These are phyloP conservation scores for Campoletis raptor DNA, from an alignment of 2,888 invertebrate species.

Conservation along the genomic window DNA sequence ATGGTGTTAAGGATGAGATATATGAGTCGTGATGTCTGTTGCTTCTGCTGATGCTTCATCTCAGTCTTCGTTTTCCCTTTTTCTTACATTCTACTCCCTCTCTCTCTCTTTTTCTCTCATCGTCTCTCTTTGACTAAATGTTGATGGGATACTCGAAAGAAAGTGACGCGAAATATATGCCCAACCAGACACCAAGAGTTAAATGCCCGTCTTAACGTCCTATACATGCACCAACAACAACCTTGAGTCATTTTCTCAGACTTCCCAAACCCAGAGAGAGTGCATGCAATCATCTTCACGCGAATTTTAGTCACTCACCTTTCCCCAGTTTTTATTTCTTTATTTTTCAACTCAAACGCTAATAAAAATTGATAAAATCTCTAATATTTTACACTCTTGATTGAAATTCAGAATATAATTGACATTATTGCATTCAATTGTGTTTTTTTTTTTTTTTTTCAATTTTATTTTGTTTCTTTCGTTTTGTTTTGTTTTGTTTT, in stretches of 20 bases:
- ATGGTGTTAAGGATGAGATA: constrained; percentile 66
- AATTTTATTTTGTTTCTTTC: no score
- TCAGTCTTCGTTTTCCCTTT: constrained; percentile 41
- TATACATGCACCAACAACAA: constrained; percentile 33
- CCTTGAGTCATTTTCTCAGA: constrained; percentile 50
- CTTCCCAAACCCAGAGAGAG: constrained; percentile 6
- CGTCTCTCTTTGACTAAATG: constrained; percentile 26
- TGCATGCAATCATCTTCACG: not conserved
- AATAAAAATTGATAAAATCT: not conserved
- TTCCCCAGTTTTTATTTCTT: not conserved
- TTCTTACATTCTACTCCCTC: constrained; percentile 34
- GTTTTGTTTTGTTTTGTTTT: not conserved
- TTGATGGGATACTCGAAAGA: constrained; percentile 53
- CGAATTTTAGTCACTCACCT: constrained; percentile 26
- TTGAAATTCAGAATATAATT: not conserved
- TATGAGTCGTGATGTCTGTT: constrained; percentile 61
- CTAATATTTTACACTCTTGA: not conserved
- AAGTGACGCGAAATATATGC: constrained; percentile 59
- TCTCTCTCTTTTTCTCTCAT: not conserved
- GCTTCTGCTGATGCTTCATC: constrained; percentile 40
- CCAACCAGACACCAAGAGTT: constrained; percentile 44
- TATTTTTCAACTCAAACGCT: not conserved
- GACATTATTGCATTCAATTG: not conserved
- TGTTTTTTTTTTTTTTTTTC: not conserved
- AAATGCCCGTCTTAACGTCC: constrained; percentile 31